Evolutionary conservation across 2,113 vertebrate species (phyloP).

Genomic region (Gopherus flavomarginatus): DNA sequence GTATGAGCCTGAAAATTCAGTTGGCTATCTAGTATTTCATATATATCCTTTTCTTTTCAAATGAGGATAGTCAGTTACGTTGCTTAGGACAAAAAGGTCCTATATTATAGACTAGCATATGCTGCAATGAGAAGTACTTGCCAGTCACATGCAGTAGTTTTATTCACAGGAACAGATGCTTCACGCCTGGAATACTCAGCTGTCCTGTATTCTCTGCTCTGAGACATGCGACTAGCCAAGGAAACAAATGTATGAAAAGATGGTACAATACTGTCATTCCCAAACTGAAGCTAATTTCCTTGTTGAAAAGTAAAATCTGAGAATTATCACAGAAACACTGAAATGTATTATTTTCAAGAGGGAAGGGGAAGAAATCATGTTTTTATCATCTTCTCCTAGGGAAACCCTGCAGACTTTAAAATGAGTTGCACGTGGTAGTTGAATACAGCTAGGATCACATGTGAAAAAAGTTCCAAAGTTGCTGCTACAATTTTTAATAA

Average conservation of each 20-base stretch:
- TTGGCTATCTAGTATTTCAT: not conserved
- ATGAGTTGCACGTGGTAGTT: not conserved
- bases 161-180: constrained; percentile 74
- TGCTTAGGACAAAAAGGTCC: constrained; percentile 58
- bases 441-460: not conserved
- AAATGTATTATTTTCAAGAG: not conserved
- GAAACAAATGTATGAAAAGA: constrained; percentile 23
- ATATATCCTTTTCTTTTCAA: not conserved
- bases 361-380: not conserved
- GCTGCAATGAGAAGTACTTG: constrained; percentile 42
- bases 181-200: constrained; percentile 72
- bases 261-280: not conserved
- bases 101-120: constrained; percentile 48
- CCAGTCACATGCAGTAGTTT: constrained; percentile 59
- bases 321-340: not conserved
- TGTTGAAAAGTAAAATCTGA: not conserved
- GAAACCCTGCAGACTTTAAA: not conserved
- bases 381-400: not conserved
- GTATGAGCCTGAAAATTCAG: not conserved
- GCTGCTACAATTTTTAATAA: constrained; percentile 1
- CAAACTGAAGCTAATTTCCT: not conserved
- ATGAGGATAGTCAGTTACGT: not conserved
- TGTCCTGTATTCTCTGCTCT: constrained; percentile 60
- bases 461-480: not conserved
- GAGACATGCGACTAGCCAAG: constrained; percentile 35